Conservation (phyloP, 2,888 invertebrate genomes). For the Colostygia pectinataria region DNA sequence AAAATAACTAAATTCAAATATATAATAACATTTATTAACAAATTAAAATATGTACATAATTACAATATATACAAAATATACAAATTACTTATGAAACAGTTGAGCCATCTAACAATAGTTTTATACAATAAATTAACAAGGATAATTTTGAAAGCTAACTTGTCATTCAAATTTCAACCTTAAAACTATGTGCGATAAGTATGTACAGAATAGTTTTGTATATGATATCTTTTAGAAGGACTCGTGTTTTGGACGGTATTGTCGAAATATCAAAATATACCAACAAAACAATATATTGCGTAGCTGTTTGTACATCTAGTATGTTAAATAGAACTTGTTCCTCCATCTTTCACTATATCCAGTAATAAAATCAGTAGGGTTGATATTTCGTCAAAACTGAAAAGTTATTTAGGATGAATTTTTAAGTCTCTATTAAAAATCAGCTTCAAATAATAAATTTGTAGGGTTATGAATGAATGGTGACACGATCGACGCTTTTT, state of each 20-base stretch:
- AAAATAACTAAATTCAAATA: no score
- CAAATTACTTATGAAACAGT: no score
- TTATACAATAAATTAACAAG: no score
- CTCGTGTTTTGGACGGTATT: slow-evolving; percentile 12
- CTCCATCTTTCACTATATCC: no score
- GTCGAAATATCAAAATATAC: slow-evolving; percentile 18
- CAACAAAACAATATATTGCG: no score
- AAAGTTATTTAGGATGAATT: neutral
- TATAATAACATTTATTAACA: no score
- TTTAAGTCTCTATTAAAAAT: slow-evolving; percentile 11
- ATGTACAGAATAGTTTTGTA: slow-evolving; percentile 37
- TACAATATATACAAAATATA: no score
- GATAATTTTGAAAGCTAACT: neutral
- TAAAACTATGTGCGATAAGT: slow-evolving; percentile 13
- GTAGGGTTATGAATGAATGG: slow-evolving; percentile 9
- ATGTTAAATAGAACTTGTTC: no score
- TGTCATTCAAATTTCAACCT: slow-evolving; percentile 31
- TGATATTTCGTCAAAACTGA: slow-evolving; percentile 9
- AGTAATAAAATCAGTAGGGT: neutral
- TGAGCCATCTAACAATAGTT: no score
- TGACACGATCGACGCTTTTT: slow-evolving; percentile 4
- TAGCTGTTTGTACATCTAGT: no score
- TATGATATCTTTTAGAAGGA: slow-evolving; percentile 19
- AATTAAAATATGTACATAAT: no score
- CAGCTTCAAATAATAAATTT: slow-evolving; percentile 13